Evolutionary conservation across 2,888 invertebrate genomes (phyloP), one percentile per base, ranked within the genome.

Genomic region (Nomada goodeniana): DNA sequence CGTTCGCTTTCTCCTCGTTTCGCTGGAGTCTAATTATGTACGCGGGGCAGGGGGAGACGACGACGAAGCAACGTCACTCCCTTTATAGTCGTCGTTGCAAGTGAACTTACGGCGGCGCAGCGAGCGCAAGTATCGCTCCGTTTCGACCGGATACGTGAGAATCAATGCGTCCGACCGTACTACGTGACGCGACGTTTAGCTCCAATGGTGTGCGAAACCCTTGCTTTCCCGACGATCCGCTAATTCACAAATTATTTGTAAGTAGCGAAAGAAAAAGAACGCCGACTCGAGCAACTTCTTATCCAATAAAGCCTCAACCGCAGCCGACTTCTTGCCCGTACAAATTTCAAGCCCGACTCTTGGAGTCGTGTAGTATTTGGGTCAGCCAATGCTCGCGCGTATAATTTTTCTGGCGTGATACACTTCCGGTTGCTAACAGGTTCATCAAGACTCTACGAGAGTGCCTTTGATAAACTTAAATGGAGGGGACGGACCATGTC

Each of bases 111-210:
- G 20, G 15, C 15, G 15, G 36, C 29, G 2, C 13, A n/a, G 29
- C 67, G 42, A n/a, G 47, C 23, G 15, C 29, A 13, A 5, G 26
- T 52, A 59, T 53, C 53, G 29, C 29, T 65, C 36, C 57, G 52
- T 65, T 70, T 47, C 59, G 65, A 73, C 44, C 77, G 60, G 36
- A 73, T 73, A 60, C 52, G n/a, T 10, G n/a, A 11, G n/a, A 55
- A 55, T 72, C 63, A n/a, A 18, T 44, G 42, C 9, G 47, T 71
- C 44, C 60, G 36, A 50, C 42, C 52, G 42, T 11, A 20, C 75
- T 20, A 20, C 18, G 61, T 9, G 42, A 20, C 60, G 53, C 59
- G 52, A 44, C 57, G 18, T 42, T 55, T 13, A 13, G 50, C 26
- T 64, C 36, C 20, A 67, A 67, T 53, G 36, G 52, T 20, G 13